Evolutionary conservation across 2,888 invertebrate genomes (phyloP).

Genomic region (Lissocephala sabroskyi): DNA sequence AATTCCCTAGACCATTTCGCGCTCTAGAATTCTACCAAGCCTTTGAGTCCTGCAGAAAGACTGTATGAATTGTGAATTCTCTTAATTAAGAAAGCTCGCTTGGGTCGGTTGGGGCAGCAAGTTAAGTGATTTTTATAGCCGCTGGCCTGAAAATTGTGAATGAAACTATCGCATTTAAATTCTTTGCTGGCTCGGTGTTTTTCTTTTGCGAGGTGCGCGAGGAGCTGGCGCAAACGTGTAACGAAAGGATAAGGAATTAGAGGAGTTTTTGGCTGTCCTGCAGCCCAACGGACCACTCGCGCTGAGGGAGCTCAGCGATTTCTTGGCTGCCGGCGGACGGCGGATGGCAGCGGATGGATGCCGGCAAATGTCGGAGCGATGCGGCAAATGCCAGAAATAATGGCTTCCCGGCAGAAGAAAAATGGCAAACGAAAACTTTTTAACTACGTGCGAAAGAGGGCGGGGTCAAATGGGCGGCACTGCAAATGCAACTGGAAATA

Average conservation of each 20-base stretch:
- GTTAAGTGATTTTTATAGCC: too few relatives aligned
- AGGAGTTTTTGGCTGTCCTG: slow-evolving; percentile 32
- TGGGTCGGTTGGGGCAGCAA: too few relatives aligned
- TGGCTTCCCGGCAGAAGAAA: slow-evolving; percentile 53
- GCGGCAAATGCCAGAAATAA: slow-evolving; percentile 46
- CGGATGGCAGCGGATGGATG: background rate
- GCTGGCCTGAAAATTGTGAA: too few relatives aligned
- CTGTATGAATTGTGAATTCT: too few relatives aligned
- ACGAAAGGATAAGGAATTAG: slow-evolving; percentile 26
- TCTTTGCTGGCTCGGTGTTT: slow-evolving; percentile 6
- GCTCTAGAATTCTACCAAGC: too few relatives aligned
- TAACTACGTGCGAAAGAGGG: slow-evolving; percentile 41
- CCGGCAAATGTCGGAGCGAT: too few relatives aligned
- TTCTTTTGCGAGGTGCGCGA: too few relatives aligned
- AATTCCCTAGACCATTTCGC: too few relatives aligned
- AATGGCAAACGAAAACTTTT: slow-evolving; percentile 55
- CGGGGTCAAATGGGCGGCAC: background rate
- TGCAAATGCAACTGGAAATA: too few relatives aligned
- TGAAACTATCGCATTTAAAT: slow-evolving; percentile 31
- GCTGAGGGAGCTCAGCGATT: slow-evolving; percentile 4
- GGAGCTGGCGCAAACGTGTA: background rate
- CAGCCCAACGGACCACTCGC: slow-evolving; percentile 8
- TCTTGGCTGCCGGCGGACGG: background rate
- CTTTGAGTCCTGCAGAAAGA: too few relatives aligned
- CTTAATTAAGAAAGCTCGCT: too few relatives aligned